Percentiles rank a stretch among this genome's conserved stretches.
Evolutionary conservation across 92 coral and sea anemone species (phyloP).

Genomic region (Isaurus tuberculatus): DNA sequence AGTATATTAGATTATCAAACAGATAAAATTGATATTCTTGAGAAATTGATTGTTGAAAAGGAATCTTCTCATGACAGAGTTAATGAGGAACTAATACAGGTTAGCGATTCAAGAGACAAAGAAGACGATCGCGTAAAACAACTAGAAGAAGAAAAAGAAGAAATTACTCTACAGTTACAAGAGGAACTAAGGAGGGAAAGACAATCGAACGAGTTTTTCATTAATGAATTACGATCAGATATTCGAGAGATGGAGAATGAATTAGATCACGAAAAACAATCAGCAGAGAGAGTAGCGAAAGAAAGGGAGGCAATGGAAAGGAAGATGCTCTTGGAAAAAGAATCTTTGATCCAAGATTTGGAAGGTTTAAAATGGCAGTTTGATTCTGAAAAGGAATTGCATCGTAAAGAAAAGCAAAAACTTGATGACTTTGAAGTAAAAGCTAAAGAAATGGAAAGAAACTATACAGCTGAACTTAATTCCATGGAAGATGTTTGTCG

Average conservation of each 20-base stretch:
- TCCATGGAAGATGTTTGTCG: slow-evolving; percentile 49
- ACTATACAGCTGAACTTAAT: slow-evolving; percentile 39
- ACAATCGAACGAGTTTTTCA: slow-evolving; percentile 52
- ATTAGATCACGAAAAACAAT: slow-evolving; percentile 56
- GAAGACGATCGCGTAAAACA: slow-evolving; percentile 58
- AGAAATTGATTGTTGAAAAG: background rate
- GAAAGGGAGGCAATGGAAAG: slow-evolving; percentile 54
- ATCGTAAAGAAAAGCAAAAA: slow-evolving; percentile 34
- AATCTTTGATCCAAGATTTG: slow-evolving; percentile 57
- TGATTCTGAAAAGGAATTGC: slow-evolving; percentile 38
- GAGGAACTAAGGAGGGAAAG: slow-evolving; percentile 55
- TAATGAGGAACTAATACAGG: slow-evolving; percentile 56
- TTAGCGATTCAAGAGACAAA: slow-evolving; percentile 52
- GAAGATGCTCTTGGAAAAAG: slow-evolving; percentile 58
- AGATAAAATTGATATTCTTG: slow-evolving; percentile 25
- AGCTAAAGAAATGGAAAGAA: slow-evolving; percentile 44
- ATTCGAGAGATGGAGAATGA: slow-evolving; percentile 49
- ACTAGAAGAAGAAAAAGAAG: slow-evolving; percentile 65
- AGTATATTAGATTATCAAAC: slow-evolving; percentile 13
- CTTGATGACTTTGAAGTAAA: slow-evolving; percentile 37
- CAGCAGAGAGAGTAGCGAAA: slow-evolving; percentile 29
- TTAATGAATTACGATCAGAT: slow-evolving; percentile 61
- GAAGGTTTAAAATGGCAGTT: slow-evolving; percentile 64
- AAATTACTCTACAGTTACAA: slow-evolving; percentile 38
- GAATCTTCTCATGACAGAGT: background rate